Base-by-base conservation (phyloP, 2,888 invertebrate genomes). In the Eugnorisma glareosa region DNA sequence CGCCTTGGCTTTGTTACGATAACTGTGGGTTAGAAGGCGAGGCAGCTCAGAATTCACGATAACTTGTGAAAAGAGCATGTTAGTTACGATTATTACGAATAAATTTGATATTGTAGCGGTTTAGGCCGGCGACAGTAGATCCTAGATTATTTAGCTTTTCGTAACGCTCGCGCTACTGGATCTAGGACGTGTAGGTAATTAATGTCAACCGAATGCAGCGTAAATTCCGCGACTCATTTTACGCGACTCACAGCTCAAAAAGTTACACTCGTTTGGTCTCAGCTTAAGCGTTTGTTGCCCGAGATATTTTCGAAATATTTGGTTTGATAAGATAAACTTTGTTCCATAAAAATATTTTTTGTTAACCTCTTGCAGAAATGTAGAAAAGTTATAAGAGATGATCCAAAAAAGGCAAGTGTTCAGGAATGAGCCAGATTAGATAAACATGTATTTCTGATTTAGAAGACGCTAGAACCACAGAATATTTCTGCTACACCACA, bases 1-100 rank as follows among this genome's bases (percentile, higher is more conserved):
- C 86, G 89, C 87, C 81, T 85, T 80, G 81, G 83, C 78, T 85
- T 85, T 83, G 85, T 85, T 79, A 77, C 79, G 79, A 87, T 87
- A 83, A 87, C 83, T 85, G 61, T 75, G 51, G 67, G 75, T 81
- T 83, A 75, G 73, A 79, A 81, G 83, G 79, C 77, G 73, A 81
- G 77, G 63, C 70, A 74, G 67, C 67, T 68, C 63, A 57, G 74
- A 74, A 83, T 79, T 78, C 54, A 61, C 70, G 67, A 85, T 85
- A 83, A 77, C 67, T 85, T 77, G 76, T 67, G 31, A 82, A 88
- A 79, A 78, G 54, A 75, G 68, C 70, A 64, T 57, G n/a, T 64
- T 80, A 79, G 75, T 59, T 79, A 67, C 69, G 54, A 76, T 67
- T 69, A 71, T 45, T 45, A 75, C n/a, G 61, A 75, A 35, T 72